Base-by-base conservation (phyloP, 1,140 invertebrate genomes). In the Oryctes rhinoceros region DNA sequence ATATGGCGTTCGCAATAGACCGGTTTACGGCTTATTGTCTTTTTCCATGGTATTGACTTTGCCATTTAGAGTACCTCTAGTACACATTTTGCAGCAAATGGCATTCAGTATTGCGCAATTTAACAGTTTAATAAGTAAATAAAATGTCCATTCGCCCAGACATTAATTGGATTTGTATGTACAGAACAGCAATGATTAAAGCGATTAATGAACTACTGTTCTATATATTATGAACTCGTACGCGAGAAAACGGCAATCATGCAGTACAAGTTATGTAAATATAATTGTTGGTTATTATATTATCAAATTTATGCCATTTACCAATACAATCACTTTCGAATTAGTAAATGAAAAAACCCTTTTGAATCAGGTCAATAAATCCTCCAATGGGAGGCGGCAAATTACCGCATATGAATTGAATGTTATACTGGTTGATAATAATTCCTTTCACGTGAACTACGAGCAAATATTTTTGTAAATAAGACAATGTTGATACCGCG, bases 301-400 rank as follows among this genome's bases (percentile, higher is more conserved):
- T 67, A 67, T 67, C 65, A 67, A 67, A 67, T 67, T 67, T 67
- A 13, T 67, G 65, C 65, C 65, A 35, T 67, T 67, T 67, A 67
- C 18, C 10, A 24, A 24, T 13, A 67, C 65, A 67, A 30, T 67
- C 18, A 67, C 65, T 67, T 67, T 67, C 65, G 65, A 67, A 67
- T 67, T 67, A 24, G 4, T 67, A 6, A 67, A 67, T 67, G n/a
- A 67, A 67, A 67, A 67, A 67, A 67, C 65, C 35, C 1, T 1
- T 30, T 18, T 35, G 65, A 67, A 67, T 67, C 65, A 67, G 65
- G 65, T 35, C 65, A 67, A 6, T 67, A 67, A 67, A 24, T 67
- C 35, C 18, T 24, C n/a, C 65, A 5, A 35, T 67, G 30, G n/a
- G 20, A 1, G 9, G 35, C 30, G 30, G 20, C 18, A 67, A 30